Base-by-base conservation (phyloP, 2,113 vertebrate genomes). In the Toxostoma redivivum region DNA sequence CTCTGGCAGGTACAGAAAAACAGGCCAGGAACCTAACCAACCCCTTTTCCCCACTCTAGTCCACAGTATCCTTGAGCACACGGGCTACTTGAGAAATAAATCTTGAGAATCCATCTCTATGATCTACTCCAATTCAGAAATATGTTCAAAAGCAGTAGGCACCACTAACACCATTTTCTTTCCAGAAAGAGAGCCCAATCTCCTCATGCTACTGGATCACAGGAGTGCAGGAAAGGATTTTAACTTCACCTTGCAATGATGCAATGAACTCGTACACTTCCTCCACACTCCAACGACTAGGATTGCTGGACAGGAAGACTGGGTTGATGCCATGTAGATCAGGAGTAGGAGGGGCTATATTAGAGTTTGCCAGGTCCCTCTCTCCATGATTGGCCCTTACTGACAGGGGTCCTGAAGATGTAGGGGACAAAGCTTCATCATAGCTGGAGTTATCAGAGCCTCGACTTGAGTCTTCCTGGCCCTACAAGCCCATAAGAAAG, bases 181-280 rank as follows among this genome's bases (percentile, higher is more conserved):
- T 40, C 22, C 35, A 71, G 35, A 71, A 66, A 61, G 24, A 33
- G 3, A 82, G 28, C 16, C 47, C 57, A 9, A n/a, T 57, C 53
- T 69, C 50, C 66, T 27, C 45, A 9, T 17, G 47, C 58, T 81
- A 31, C 9, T 25, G 27, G 45, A 70, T 81, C 38, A 58, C 16
- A 73, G 37, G 48, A 50, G 7, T 38, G 30, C 28, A 33, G 35
- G 71, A 84, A 20, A 54, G 42, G 64, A 53, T 58, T 44, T 61
- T 57, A 44, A 72, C 58, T 97, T 90, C 48, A 99, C 99, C 99
- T 98, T 99, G 99, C 90, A 99, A 97, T 20, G 99, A 99, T 16
- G 99, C 99, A 72, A 99, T 99, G 79, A 99, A 99, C 91, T 99
- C 98, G 3, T 98, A 99, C 76, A 99, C 99, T 95, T 99, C 99